phyloP scores from a whole-genome alignment of 2,888 invertebrate species.

The Conomelus anceps region DNA sequence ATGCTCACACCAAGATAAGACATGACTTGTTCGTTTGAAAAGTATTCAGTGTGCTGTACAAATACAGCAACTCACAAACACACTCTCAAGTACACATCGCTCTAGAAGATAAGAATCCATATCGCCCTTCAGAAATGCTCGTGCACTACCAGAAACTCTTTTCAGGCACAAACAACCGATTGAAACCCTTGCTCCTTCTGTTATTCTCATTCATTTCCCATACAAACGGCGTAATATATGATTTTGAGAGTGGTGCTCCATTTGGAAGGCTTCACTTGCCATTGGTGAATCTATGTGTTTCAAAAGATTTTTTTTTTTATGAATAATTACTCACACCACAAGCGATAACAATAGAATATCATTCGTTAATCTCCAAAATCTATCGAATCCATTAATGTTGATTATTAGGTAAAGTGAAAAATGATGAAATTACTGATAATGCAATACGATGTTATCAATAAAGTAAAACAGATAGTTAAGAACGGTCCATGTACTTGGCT shows the following conservation, averaged over 20 bases:
- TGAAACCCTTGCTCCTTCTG: neutral
- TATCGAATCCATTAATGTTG: too few relatives aligned
- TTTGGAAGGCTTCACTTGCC: neutral
- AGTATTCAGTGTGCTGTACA: neutral
- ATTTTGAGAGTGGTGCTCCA: too few relatives aligned
- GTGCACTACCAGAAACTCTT: neutral
- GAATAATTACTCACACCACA: neutral
- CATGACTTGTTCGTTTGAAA: neutral
- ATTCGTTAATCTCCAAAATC: too few relatives aligned
- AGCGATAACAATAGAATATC: neutral
- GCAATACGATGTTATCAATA: too few relatives aligned
- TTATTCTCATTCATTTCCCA: neutral
- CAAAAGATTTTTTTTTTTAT: neutral
- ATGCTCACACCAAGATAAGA: neutral
- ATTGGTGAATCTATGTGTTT: neutral
- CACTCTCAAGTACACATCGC: neutral
- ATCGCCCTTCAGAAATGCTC: neutral
- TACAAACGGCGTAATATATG: neutral
- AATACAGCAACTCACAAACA: neutral
- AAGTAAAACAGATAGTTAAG: too few relatives aligned
- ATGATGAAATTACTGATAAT: too few relatives aligned
- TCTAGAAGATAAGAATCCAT: neutral
- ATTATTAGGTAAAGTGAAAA: too few relatives aligned
- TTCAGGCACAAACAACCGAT: neutral
- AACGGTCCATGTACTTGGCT: too few relatives aligned